Evolutionary conservation across 64 coral and sea anemone genomes (phyloP), one percentile per base, ranked within the genome.

Genomic region (Pocillopora verrucosa): DNA sequence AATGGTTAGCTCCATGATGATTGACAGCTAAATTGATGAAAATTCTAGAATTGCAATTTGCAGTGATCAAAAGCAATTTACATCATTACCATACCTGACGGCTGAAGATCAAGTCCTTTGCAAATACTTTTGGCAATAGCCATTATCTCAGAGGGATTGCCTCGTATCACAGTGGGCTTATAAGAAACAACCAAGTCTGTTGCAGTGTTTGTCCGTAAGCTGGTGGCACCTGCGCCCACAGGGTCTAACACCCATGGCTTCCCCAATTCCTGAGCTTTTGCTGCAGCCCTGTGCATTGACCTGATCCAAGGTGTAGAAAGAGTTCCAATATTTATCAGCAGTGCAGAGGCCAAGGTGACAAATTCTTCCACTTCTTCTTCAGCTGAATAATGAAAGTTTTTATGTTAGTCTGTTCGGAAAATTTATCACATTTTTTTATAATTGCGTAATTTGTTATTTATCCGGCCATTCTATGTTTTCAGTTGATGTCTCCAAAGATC

Each of bases 311-410:
- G 62, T 38, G n/a, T 35, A n/a, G 75, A 79, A 41, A 89, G 65
- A 34, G 88, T 89, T 35, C 88, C 88, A 57, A 89, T 89, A 56
- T 89, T 89, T 22, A 89, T 58, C 76, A 89, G 13, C 34, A 89
- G 61, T 19, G 77, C 88, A 34, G 61, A 68, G 19, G 77, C 76
- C 36, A 80, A 80, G 26, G 63, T 0, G 20, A 89, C 37, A 79
- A 89, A 80, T 36, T 89, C 88, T 58, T 89, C 88, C 17, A 89
- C 61, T 59, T 89, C 88, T 25, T 89, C 88, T 25, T 80, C 76
- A 70, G 88, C 88, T 89, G 56, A 0, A 17, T 38, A 68, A 61
- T 45, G 11, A 13, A 9, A 57, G 37, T 65, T 77, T 79, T 4
- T 56, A 62, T 1, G 35, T 60, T 9, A 75, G n/a, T 58, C 12